These are phyloP conservation scores for Notechis scutatus DNA, from an alignment of 2,113 vertebrate species.

Conservation along the genomic window DNA sequence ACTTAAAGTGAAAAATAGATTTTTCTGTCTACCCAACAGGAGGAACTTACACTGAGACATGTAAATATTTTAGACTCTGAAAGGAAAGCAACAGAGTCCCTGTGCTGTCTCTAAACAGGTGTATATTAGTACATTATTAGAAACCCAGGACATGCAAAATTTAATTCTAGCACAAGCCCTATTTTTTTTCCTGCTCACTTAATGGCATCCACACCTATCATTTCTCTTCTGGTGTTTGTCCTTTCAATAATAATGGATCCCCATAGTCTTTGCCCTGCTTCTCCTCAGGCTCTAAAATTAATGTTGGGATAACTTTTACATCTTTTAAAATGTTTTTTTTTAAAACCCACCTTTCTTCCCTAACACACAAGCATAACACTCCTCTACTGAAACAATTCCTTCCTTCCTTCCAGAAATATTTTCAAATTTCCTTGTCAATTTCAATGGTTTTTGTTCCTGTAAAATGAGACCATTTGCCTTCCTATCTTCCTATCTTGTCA, in stretches of 20 bases:
- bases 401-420: background rate
- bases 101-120: too few species aligned
- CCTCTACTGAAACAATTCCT: background rate
- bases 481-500: background rate
- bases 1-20: too few species aligned
- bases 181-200: too few species aligned
- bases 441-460: background rate
- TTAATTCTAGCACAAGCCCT: too few species aligned
- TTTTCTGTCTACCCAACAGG: too few species aligned
- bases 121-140: too few species aligned
- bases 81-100: too few species aligned
- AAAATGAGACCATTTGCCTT: background rate
- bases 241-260: background rate
- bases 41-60: too few species aligned
- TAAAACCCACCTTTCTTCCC: background rate
- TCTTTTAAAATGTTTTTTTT: background rate
- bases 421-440: background rate
- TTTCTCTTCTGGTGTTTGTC: too few species aligned
- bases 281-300: background rate
- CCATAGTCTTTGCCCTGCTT: background rate
- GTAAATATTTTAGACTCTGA: too few species aligned
- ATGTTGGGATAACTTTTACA: background rate
- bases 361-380: background rate
- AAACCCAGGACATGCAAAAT: too few species aligned
- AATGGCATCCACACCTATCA: too few species aligned